Base-by-base conservation (phyloP, 2,888 invertebrate species). In the Sarcophaga subvicina region DNA sequence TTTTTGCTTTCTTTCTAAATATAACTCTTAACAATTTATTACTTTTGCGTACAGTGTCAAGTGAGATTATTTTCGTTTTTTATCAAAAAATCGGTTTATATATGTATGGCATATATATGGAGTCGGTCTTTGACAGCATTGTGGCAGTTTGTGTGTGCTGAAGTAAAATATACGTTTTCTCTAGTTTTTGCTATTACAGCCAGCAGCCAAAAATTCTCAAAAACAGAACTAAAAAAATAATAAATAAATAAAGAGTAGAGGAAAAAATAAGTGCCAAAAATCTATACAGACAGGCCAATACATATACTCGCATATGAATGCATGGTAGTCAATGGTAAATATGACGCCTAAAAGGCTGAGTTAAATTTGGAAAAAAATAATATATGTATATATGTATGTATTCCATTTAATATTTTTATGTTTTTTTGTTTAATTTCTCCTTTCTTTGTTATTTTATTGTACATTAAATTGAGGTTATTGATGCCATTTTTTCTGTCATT, bases 1-100 rank as follows among this genome's bases (percentile, higher is more conserved):
- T 17, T n/a, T 11, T 62, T 20, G 70, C 45, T 25, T 63, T 79
- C 45, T 70, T 81, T 75, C 78, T 78, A 67, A 69, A 66, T 75
- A 78, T 83, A 83, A 75, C 83, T 78, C 64, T 83, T 79, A 71
- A 76, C 66, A 81, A 81, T 87, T 87, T 87, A 87, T 87, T 84
- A 72, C 78, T 81, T 79, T 87, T 87, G 87, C 62, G 62, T 87
- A 76, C 79, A 79, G 75, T 84, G 84, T 81, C 81, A 84, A 76
- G 72, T 77, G 73, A 77, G 80, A 67, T 79, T 79, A 54, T 54
- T 54, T 54, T 17, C 17, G 17, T 54, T 14, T 17, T 54, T 54
- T 17, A 0, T 54, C 2, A 4, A 14, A 17, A 54, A 14, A 54
- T 54, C 17, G 54, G 54, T 54, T 54, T 54, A 14, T 54, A 14